Conservation (phyloP, 2,888 invertebrate genomes). For the Megastigmus dorsalis region DNA sequence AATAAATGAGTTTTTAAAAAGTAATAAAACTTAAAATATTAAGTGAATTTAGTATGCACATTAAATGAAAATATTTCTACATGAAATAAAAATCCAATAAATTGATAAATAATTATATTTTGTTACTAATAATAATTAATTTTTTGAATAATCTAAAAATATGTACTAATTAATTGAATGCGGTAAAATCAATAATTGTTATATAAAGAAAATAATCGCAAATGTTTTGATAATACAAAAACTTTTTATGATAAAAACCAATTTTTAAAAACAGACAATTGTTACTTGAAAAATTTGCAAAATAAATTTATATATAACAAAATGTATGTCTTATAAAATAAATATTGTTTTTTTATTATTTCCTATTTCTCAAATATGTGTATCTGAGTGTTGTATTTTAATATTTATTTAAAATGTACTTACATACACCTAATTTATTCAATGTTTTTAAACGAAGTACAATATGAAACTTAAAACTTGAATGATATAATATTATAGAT, state of each 20-base stretch:
- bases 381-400: too few species aligned
- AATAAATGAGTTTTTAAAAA: too few species aligned
- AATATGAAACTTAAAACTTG: too few species aligned
- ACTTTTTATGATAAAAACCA: slow-evolving; percentile 32
- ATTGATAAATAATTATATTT: slow-evolving; percentile 13
- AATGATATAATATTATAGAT: too few species aligned
- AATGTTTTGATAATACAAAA: slow-evolving; percentile 22
- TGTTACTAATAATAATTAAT: slow-evolving; percentile 36
- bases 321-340: slow-evolving; percentile 12
- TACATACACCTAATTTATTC: too few species aligned
- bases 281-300: slow-evolving; percentile 1
- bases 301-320: slow-evolving; percentile 42
- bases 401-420: too few species aligned
- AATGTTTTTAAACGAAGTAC: too few species aligned
- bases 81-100: slow-evolving; percentile 6
- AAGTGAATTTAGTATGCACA: too few species aligned
- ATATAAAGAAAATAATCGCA: neutral
- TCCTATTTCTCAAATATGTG: slow-evolving; percentile 6
- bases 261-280: slow-evolving; percentile 41
- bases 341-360: slow-evolving; percentile 19
- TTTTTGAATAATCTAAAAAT: slow-evolving; percentile 25
- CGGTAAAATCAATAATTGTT: slow-evolving; percentile 8
- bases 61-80: too few species aligned
- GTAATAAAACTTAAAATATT: too few species aligned
- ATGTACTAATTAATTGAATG: slow-evolving; percentile 40